These are phyloP conservation scores for Chrysolina americana DNA, from an alignment of 2,888 invertebrate genomes.

Conservation along the genomic window DNA sequence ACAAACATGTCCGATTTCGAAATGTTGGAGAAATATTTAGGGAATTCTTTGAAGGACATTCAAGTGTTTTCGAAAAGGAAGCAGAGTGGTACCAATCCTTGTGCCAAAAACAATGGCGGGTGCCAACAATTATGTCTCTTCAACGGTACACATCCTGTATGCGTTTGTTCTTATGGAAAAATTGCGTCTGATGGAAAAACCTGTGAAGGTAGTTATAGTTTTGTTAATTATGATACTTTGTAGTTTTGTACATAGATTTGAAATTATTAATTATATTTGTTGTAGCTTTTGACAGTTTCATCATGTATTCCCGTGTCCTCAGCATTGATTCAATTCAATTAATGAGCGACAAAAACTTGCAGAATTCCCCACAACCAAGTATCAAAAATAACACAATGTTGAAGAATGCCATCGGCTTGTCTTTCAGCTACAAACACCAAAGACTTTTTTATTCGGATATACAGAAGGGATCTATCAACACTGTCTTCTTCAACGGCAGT, in stretches of 20 bases:
- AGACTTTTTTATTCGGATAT: constrained; percentile 91
- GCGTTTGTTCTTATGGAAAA: constrained; percentile 88
- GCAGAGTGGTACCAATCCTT: constrained; percentile 76
- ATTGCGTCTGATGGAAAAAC: constrained; percentile 76
- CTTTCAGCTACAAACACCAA: constrained; percentile 81
- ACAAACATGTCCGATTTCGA: constrained; percentile 73
- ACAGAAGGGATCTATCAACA: constrained; percentile 86
- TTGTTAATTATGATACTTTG: neutral
- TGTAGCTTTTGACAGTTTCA: constrained; percentile 83
- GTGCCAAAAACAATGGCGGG: constrained; percentile 77
- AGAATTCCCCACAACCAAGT: constrained; percentile 84
- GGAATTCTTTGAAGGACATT: constrained; percentile 80
- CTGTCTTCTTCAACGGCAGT: constrained; percentile 85
- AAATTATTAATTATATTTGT: constrained; percentile 61
- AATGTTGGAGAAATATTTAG: constrained; percentile 74
- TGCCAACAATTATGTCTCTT: constrained; percentile 86
- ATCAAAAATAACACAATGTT: constrained; percentile 82
- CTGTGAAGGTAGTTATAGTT: constrained; percentile 73
- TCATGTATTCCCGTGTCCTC: constrained; percentile 87
- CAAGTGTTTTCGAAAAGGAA: constrained; percentile 74
- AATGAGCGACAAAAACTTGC: constrained; percentile 79
- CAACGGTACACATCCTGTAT: constrained; percentile 78
- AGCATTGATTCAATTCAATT: constrained; percentile 88
- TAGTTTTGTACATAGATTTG: neutral
- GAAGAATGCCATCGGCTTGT: constrained; percentile 89